These are phyloP conservation scores for Phaetusa simplex DNA, from an alignment of 2,113 vertebrate genomes.

Conservation along the genomic window DNA sequence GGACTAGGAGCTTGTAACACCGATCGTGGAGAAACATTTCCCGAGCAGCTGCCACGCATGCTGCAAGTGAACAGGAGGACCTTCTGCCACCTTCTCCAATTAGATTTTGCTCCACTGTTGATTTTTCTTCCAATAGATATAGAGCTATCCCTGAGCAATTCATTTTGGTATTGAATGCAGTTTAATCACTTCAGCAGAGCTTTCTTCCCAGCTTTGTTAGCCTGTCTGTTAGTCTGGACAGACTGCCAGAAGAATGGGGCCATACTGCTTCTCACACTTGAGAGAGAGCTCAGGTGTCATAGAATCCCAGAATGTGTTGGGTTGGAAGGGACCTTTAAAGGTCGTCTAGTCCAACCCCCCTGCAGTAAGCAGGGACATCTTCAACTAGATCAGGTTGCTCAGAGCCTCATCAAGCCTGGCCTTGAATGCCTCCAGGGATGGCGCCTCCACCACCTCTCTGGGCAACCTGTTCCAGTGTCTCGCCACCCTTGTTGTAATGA, in stretches of 20 bases:
- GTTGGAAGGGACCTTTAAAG: too few relatives aligned
- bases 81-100: not conserved
- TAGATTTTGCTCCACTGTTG: not conserved
- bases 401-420: too few relatives aligned
- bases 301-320: too few relatives aligned
- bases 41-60: not conserved
- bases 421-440: too few relatives aligned
- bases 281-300: not conserved
- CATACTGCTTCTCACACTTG: not conserved
- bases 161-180: not conserved
- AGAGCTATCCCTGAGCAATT: not conserved
- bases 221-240: not conserved
- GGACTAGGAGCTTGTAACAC: not conserved
- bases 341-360: too few relatives aligned
- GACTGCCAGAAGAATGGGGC: not conserved
- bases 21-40: accelerated
- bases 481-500: too few relatives aligned
- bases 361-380: too few relatives aligned
- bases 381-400: too few relatives aligned
- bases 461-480: too few relatives aligned
- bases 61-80: not conserved
- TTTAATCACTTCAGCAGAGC: not conserved
- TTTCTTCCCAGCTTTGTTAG: not conserved
- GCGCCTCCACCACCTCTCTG: too few relatives aligned
- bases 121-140: not conserved